phyloP scores from a whole-genome alignment of 2,113 vertebrate species.

The Clarias macrocephalus region DNA sequence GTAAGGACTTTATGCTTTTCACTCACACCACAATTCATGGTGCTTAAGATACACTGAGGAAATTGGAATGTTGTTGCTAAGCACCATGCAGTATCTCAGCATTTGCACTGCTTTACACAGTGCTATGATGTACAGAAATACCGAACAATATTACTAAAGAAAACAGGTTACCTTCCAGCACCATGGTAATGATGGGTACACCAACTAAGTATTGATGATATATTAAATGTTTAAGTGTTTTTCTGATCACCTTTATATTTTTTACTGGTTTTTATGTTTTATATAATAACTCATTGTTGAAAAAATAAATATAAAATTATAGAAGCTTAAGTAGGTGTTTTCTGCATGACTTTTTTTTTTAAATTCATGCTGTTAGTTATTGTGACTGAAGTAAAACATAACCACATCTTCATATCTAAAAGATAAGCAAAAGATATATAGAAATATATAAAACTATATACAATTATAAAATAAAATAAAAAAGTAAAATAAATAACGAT shows the following conservation, averaged over 20 bases:
- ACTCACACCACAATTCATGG: not conserved
- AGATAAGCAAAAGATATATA: too few relatives aligned
- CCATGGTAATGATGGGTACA: not conserved
- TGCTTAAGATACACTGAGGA: not conserved
- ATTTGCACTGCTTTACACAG: not conserved
- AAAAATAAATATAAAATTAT: not conserved
- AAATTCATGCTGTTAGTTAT: too few relatives aligned
- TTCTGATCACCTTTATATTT: not conserved
- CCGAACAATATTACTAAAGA: conserved; percentile 1
- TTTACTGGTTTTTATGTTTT: not conserved
- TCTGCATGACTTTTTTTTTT: too few relatives aligned
- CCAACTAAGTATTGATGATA: not conserved
- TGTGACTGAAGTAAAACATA: too few relatives aligned
- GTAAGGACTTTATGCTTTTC: not conserved
- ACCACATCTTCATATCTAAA: too few relatives aligned
- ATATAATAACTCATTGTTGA: not conserved
- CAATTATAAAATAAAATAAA: too few relatives aligned
- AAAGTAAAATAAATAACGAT: not conserved
- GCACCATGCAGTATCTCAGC: conserved; percentile 3
- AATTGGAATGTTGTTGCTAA: conserved; percentile 5
- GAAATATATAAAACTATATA: too few relatives aligned
- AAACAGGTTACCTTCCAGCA: not conserved
- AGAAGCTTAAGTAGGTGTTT: too few relatives aligned
- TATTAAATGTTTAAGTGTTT: not conserved
- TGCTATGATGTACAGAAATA: not conserved